Evolutionary conservation across 37 sponge, comb jelly and placozoan genomes (phyloP), one percentile per base, ranked within the genome.

Genomic region (Halisarca cf. caerulea): DNA sequence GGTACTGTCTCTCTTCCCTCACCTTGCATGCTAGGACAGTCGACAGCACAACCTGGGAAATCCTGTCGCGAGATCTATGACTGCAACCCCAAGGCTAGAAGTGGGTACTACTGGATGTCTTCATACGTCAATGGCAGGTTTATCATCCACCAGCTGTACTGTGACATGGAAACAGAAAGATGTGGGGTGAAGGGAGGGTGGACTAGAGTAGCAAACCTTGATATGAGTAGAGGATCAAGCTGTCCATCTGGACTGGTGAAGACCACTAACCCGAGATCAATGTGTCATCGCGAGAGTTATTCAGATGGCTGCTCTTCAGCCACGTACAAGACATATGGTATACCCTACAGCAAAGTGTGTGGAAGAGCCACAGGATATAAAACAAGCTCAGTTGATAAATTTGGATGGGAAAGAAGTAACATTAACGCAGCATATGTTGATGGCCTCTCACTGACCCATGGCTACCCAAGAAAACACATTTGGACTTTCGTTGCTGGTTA

Each of bases 181-280:
- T 62, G 64, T 62, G 64, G 64, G 4, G 30, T 62, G 18, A 62
- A 62, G 64, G 64, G 64, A 28, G 64, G 64, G 6, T 62, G 64
- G 64, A 62, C 64, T 23, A 62, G 64, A 28, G 64, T 71, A 7
- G 72, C 39, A 5, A 3, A 71, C 18, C 41, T 71, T 5, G 72
- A 71, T 18, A 71, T 71, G 72, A 62, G 18, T 7, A 38, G 40
- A 5, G 20, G 39, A 5, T 14, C 39, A 71, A 71, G 38, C 37
- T 71, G 72, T 18, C 72, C 72, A 20, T 7, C 5, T 20, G 72
- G 72, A 5, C 39, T 71, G 20, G 32, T 30, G 72, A 23, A 7
- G 41, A 71, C 21, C 8, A 71, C 72, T 71, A 30, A 35, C 8
- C 72, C 72, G 14, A 18, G 39, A 37, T 28, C 28, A 27, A 71